Percentiles rank a stretch among this genome's conserved stretches.
Conservation (phyloP, 2,113 vertebrate species). For the Pampusana beccarii region DNA sequence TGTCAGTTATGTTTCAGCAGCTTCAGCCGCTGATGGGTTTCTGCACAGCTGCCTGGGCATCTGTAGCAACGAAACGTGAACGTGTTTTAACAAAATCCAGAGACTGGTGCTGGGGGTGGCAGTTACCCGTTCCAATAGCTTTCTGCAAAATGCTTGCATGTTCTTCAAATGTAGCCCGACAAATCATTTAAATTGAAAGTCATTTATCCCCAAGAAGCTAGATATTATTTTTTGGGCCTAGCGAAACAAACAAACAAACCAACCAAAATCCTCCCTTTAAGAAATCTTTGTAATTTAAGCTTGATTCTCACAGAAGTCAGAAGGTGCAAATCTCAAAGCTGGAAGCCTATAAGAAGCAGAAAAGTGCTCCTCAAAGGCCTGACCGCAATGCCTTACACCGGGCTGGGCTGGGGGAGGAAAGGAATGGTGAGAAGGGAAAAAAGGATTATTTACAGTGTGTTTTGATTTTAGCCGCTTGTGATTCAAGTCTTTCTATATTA, state of each 20-base stretch:
- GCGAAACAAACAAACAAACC: not conserved
- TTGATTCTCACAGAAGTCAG: slow-evolving; percentile 25
- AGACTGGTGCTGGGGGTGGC: slow-evolving; percentile 10
- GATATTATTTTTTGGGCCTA: not conserved
- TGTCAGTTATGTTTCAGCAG: slow-evolving; percentile 22
- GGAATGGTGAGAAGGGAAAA: not conserved
- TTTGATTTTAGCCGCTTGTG: not conserved
- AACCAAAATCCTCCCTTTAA: slow-evolving; percentile 11
- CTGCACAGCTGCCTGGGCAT: slow-evolving; percentile 39
- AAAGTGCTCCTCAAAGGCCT: slow-evolving; percentile 36
- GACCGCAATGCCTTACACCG: not conserved
- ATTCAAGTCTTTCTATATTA: not conserved
- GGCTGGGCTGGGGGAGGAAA: not conserved
- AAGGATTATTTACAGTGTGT: not conserved
- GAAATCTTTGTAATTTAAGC: not conserved
- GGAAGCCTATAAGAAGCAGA: slow-evolving; percentile 36
- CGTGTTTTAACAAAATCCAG: not conserved
- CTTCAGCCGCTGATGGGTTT: slow-evolving; percentile 27
- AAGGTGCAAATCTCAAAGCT: slow-evolving; percentile 8
- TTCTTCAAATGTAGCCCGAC: slow-evolving; percentile 29
- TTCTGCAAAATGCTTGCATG: slow-evolving; percentile 18
- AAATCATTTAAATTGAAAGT: slow-evolving; percentile 35
- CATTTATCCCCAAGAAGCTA: slow-evolving; percentile 1
- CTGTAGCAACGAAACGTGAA: slow-evolving; percentile 19
- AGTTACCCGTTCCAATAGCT: not conserved